Evolutionary conservation across 2,797 vertebrate genomes (phyloP).

Genomic region (Podarcis siculus): DNA sequence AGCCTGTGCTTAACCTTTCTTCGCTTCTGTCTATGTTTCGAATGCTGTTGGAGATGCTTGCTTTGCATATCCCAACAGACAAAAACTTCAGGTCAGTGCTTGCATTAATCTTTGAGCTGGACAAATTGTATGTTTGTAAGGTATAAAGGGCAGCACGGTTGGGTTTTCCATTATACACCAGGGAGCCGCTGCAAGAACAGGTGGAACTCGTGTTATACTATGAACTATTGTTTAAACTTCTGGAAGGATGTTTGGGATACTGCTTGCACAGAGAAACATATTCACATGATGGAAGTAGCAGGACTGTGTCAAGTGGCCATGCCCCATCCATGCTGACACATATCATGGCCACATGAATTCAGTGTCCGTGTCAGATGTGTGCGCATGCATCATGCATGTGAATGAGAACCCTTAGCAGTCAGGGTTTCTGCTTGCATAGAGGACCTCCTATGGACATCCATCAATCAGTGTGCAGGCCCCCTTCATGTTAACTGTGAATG

Average conservation of each 20-base stretch:
- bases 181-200: neutral
- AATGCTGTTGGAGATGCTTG: neutral
- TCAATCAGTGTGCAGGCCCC: neutral
- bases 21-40: neutral
- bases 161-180: neutral
- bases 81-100: neutral
- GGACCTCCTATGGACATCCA: neutral
- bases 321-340: too few species aligned
- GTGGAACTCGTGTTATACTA: too few species aligned
- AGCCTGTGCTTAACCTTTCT: conserved; percentile 17
- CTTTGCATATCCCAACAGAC: neutral
- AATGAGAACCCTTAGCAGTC: too few species aligned
- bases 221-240: too few species aligned
- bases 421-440: neutral
- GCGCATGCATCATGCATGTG: too few species aligned
- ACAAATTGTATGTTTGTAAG: neutral
- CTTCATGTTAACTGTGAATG: too few species aligned
- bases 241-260: too few species aligned
- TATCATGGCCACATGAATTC: neutral
- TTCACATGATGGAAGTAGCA: too few species aligned
- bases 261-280: too few species aligned
- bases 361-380: neutral
- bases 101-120: neutral
- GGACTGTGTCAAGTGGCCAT: too few species aligned
- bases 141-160: neutral